Evolutionary conservation across 2,888 invertebrate species (phyloP).

Genomic region (Melipona bicolor): DNA sequence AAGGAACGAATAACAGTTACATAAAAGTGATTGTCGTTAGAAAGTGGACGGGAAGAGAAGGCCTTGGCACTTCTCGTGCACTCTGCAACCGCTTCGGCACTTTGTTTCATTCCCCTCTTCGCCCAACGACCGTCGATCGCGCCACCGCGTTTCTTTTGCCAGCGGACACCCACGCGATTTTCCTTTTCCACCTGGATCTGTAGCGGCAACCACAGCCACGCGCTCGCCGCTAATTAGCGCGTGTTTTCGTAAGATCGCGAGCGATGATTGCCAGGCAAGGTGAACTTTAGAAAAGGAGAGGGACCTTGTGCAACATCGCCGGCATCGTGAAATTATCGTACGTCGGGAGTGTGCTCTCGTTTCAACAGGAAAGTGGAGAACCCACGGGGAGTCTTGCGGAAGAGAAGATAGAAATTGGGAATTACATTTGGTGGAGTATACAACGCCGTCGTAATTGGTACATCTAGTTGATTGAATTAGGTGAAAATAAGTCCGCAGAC

Average conservation of each 20-base stretch:
- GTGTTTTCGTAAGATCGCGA: constrained; percentile 58
- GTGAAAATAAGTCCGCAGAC: background rate
- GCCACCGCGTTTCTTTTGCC: constrained; percentile 29
- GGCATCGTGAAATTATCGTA: constrained; percentile 47
- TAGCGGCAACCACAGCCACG: background rate
- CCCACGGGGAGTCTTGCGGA: background rate
- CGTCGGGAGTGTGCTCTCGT: background rate
- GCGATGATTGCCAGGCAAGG: constrained; percentile 39
- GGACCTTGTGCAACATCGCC: constrained; percentile 35
- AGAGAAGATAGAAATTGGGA: background rate
- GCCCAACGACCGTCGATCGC: background rate
- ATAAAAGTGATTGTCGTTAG: constrained; percentile 81
- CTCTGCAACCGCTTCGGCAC: constrained; percentile 39
- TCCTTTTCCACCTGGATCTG: constrained; percentile 7
- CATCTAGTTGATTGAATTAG: background rate
- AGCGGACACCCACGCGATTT: constrained; percentile 48
- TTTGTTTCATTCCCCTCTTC: constrained; percentile 46
- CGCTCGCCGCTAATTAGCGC: constrained; percentile 53
- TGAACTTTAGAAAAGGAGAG: constrained; percentile 47
- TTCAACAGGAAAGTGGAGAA: background rate
- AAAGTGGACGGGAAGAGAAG: constrained; percentile 72
- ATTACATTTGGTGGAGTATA: background rate
- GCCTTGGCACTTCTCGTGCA: constrained; percentile 71
- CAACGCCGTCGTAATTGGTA: background rate
- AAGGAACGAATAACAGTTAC: constrained; percentile 80